Evolutionary conservation across 2,113 vertebrate genomes (phyloP), one percentile per base, ranked within the genome.

Genomic region (Oncorhynchus keta): DNA sequence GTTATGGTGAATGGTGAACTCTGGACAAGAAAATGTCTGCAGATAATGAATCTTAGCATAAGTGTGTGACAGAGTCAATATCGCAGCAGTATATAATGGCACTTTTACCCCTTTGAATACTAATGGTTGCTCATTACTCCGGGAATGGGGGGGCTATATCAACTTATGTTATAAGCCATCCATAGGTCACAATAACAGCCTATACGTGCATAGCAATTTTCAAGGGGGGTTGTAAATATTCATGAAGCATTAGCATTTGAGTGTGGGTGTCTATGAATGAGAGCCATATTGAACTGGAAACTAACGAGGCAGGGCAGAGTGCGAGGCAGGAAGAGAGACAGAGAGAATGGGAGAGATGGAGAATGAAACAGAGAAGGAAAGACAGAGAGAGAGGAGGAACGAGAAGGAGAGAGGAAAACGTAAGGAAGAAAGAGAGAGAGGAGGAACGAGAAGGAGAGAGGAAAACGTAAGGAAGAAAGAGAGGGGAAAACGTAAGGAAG

Each of bases 191-290:
- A 85, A 85, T 22, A 79, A 35, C 77, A 72, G 83, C 9, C 16
- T 76, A 80, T 80, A 81, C 83, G 82, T 85, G 85, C 77, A 70
- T 30, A 70, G 77, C 70, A 86, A 84, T 88, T 73, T 88, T 73
- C 69, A 72, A 73, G 12, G 76, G 51, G 77, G 78, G 70, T 77
- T 83, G 87, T 82, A 91, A 93, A 93, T 80, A 90, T 91, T 90
- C 72, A 90, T 89, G 61, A 80, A 62, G 39, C 83, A 90, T 89
- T 90, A 88, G 72, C 88, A 89, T 92, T 84, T 89, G 32, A 75
- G 73, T 80, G 66, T 77, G 81, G 64, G 76, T 76, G 65, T 80
- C 76, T 84, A 67, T 83, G 78, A 80, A 75, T 67, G 73, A 76
- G 78, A 66, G 35, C 67, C 76, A 75, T 88, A 87, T 80, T 86